Evolutionary conservation across 2,888 invertebrate genomes (phyloP), one percentile per base, ranked within the genome.

Genomic region (Eristalis tenax): DNA sequence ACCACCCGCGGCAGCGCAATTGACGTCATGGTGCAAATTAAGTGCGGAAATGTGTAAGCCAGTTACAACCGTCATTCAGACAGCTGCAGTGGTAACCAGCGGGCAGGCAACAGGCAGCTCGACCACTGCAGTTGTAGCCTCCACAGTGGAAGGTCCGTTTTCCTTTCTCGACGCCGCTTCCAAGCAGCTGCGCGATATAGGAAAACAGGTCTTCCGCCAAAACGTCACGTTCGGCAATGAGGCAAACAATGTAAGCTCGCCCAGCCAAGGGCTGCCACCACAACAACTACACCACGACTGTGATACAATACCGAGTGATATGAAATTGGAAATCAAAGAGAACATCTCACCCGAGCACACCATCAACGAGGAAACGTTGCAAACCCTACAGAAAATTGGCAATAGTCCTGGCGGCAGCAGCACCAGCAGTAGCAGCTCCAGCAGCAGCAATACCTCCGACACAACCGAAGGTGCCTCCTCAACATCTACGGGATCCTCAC

Each of bases 331-430:
- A 5, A 94, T 95, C 15, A 95, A 95, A 91, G 95, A 95, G 89
- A 95, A 95, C 89, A 95, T 95, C 1, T 95, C 95, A 78, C 95
- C 95, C 0, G 95, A 95, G 89, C 95, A 95, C 75, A 95, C 95
- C 1, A 92, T 93, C 35, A 92, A 92, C 43, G 92, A 91, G 88
- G 92, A 90, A 56, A 90, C 91, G 40, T 78, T 92, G 86, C 91
- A 90, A 73, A 89, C 90, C 15, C 77, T 92, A 57, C 92, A 91
- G 57, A 92, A 92, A 81, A 80, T 84, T 6, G 89, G 89, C 89
- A 90, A 89, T 77, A 82, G 89, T 75, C 84, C 83, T 61, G 85
- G 84, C 89, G 85, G 78, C 76, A 83, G 86, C 84, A 84, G 77
- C 83, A 89, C 80, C 28, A 76, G 87, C 35, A 75, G 73, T 65